Base-by-base conservation (phyloP, 2,888 invertebrate species). In the Taphrorychus bicolor region DNA sequence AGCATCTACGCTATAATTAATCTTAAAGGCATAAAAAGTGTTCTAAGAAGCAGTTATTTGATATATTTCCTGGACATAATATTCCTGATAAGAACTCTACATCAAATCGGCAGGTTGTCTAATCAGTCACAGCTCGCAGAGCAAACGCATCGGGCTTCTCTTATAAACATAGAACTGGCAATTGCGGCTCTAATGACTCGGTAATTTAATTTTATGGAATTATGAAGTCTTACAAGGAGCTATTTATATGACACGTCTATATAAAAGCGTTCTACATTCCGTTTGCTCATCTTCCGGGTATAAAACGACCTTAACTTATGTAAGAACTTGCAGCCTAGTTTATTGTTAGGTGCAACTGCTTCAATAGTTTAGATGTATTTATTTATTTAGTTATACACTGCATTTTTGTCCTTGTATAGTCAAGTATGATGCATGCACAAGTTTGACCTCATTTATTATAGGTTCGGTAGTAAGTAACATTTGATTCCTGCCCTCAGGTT, bases 151-250 rank as follows among this genome's bases (percentile, higher is more conserved):
- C 45, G 45, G 16, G 14, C 45, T 45, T 51, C 53, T n/a, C n/a
- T 14, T 2, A 24, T 19, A 54, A 40, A 54, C 40, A 16, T 17
- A 18, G 16, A 23, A 16, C 21, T 19, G 17, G 40, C 40, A 54
- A 24, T 54, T 54, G 24, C 16, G n/a, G 40, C 18, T 16, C 4
- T 40, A 40, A 54, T 54, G 54, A 18, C 23, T 32, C 17, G 1
- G 54, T 54, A 54, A 54, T 32, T 54, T 18, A 54, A 54, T 54
- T 40, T 54, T 54, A 54, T 54, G 54, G 54, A 54, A 54, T 54
- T 54, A 54, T 54, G 54, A 54, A 54, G 54, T 54, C 40, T 9
- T 54, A 54, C 40, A 40, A 54, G 24, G 11, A 7, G 54, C 54
- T 54, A 32, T 32, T 54, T 40, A 32, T 54, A 54, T 45, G 45